A percentile compares a stretch with the other conserved stretches of the same genome.
Evolutionary conservation across 2,113 vertebrate genomes (phyloP).

Genomic region (Prionailurus bengalensis): DNA sequence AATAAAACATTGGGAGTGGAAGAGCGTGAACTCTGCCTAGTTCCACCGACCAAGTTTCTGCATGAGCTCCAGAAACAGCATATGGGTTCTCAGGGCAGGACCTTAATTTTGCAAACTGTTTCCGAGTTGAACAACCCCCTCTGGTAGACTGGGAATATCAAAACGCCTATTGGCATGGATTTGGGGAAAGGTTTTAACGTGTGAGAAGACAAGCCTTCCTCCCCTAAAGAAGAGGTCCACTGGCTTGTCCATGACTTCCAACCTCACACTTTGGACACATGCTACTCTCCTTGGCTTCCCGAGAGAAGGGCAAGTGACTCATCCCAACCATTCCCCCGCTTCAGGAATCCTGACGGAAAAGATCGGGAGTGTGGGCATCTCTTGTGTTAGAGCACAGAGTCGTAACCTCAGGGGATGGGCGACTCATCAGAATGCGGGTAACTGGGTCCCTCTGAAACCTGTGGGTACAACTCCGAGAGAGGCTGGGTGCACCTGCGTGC

Average conservation of each 20-base stretch:
- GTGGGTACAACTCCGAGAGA: background rate
- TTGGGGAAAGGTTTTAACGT: background rate
- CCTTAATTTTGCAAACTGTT: background rate
- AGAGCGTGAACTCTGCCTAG: background rate
- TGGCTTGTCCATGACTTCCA: background rate
- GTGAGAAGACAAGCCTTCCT: background rate
- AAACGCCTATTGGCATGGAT: background rate
- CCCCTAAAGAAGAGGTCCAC: accelerated
- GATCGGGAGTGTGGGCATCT: background rate
- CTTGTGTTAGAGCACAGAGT: background rate
- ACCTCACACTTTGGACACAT: accelerated
- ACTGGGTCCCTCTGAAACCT: background rate
- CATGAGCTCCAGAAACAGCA: background rate
- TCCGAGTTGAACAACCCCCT: background rate
- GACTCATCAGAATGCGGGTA: background rate
- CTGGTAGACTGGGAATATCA: background rate
- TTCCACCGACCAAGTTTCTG: background rate
- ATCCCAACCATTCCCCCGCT: accelerated
- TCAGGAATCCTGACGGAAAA: background rate
- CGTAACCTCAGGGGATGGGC: background rate
- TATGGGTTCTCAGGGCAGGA: background rate
- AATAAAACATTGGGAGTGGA: background rate
- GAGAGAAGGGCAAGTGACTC: background rate
- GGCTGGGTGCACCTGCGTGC: background rate
- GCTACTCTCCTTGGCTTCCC: background rate